phyloP scores from a whole-genome alignment of 2,113 vertebrate genomes.

The Bubo bubo region DNA sequence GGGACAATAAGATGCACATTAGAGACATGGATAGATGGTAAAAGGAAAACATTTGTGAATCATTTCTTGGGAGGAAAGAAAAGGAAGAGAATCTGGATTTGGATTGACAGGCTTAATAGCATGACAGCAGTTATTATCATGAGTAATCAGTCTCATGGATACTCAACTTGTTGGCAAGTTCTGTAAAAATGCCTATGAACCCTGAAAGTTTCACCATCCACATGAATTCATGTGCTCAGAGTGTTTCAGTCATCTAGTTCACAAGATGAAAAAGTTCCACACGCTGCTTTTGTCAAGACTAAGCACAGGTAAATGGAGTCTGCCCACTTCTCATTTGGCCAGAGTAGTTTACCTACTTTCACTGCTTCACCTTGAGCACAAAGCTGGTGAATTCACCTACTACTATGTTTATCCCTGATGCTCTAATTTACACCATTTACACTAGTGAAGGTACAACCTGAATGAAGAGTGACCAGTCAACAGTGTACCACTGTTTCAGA shows the following conservation, averaged over 20 bases:
- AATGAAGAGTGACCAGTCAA: background rate
- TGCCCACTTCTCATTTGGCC: background rate
- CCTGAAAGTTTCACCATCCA: background rate
- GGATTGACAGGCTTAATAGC: background rate
- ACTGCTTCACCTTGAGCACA: background rate
- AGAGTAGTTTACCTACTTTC: background rate
- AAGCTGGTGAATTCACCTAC: background rate
- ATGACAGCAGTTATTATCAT: background rate
- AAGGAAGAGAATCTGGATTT: background rate
- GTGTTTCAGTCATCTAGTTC: background rate
- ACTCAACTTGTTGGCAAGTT: background rate
- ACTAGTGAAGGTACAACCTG: background rate
- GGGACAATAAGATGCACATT: background rate
- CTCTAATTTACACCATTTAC: background rate
- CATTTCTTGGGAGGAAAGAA: background rate
- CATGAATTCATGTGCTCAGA: background rate
- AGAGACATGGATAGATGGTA: background rate
- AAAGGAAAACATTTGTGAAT: background rate
- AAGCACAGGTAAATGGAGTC: background rate
- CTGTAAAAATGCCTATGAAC: background rate
- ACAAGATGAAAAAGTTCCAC: background rate
- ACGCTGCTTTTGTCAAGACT: background rate
- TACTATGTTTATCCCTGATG: background rate
- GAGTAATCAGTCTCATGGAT: background rate
- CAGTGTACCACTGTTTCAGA: background rate